Percentiles rank a stretch among this genome's conserved stretches.
Evolutionary conservation across 1,140 invertebrate species (phyloP).

Genomic region (Leptinotarsa undecemlineata): DNA sequence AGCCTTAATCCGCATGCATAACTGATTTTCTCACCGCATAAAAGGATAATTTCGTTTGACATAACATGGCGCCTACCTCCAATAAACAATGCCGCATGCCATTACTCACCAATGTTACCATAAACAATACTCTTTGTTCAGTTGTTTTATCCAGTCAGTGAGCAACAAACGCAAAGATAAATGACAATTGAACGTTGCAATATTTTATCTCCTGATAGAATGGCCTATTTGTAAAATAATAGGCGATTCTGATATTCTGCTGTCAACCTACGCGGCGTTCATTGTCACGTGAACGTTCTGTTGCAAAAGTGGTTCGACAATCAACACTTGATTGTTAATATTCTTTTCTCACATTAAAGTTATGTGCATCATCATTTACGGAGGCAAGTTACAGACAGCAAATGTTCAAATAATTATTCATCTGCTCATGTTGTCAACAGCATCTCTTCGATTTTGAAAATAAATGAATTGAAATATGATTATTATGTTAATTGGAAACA

Average conservation of each 20-base stretch:
- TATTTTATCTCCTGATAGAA: constrained; percentile 12
- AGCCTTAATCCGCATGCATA: background rate
- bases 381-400: too few relatives aligned
- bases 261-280: constrained; percentile 14
- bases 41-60: constrained; percentile 9
- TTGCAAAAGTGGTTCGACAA: background rate
- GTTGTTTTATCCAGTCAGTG: constrained; percentile 17
- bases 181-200: constrained; percentile 21
- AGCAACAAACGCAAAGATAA: constrained; percentile 12
- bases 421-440: too few relatives aligned
- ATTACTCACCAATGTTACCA: constrained; percentile 14
- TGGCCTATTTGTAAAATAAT: constrained; percentile 9
- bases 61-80: constrained; percentile 12
- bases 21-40: constrained; percentile 12
- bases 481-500: too few relatives aligned
- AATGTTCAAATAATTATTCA: too few relatives aligned
- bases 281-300: background rate
- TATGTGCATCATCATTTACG: too few relatives aligned
- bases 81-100: constrained; percentile 1
- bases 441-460: too few relatives aligned
- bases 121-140: constrained; percentile 19
- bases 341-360: too few relatives aligned
- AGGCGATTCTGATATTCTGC: constrained; percentile 1
- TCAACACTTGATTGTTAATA: too few relatives aligned
- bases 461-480: too few relatives aligned